Evolutionary conservation across 1,140 invertebrate species (phyloP), one percentile per base, ranked within the genome.

Genomic region (Euschistus heros): DNA sequence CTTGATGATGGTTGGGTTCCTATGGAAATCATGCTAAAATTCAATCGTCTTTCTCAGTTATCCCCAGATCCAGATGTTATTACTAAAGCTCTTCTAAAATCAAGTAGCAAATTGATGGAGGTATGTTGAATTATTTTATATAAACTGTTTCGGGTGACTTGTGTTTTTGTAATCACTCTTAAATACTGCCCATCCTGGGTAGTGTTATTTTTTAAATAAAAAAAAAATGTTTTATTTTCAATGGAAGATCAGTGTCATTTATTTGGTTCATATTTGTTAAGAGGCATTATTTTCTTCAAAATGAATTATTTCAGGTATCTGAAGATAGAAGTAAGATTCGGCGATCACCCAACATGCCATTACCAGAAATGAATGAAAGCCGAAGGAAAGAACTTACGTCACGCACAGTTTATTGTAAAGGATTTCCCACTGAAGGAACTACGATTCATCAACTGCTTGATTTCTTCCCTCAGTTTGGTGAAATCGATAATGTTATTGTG

Each of bases 1-100:
- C 76, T 88, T 67, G 88, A 95, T 70, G 85, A 94, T 70, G 94
- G 94, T 10, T 97, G 93, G 94, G 81, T 98, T 26, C 82, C 90
- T 2, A 73, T 97, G 44, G 82, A 87, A 0, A 82, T 88, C 0
- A 83, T 98, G 76, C 77, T 91, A 30, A 94, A 86, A 67, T 98
- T 97, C 72, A 94, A 96, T 71, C 81, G 92, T 26, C 78, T 98
- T 44, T 85, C 89, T 1, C 76, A 81, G 26, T 71, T 97, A 0
- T 83, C 83, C 2, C 82, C 77, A 54, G 87, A 96, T 72, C 62
- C 74, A 0, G 77, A 84, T 44, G 78, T 84, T 0, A 92, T 98
- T 68, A 77, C 84, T 5, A 79, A 81, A 65, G 87, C 92, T 0
- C 68, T 97, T 5, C 81, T 81, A 69, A 86, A 87, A 65, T 91